Conservation (phyloP, 2,113 vertebrate genomes). For the Psilopogon haemacephalus region DNA sequence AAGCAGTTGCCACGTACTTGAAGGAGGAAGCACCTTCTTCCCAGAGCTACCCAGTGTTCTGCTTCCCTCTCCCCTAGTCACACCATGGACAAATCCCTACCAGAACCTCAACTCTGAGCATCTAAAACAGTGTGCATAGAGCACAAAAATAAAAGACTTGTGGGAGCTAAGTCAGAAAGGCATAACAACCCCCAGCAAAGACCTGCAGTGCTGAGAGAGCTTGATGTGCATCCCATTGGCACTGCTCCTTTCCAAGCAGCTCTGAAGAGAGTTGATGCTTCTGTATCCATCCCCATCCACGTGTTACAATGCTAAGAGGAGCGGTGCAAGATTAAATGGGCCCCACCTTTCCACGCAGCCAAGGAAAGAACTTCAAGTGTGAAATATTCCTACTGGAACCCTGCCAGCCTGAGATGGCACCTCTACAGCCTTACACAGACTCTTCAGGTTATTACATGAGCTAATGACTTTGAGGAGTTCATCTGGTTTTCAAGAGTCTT, state of each 20-base stretch:
- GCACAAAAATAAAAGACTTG: neutral
- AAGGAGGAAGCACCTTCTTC: neutral
- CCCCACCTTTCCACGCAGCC: constrained; percentile 51
- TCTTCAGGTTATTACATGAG: constrained; percentile 74
- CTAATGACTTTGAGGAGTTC: constrained; percentile 57
- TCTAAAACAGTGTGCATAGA: neutral
- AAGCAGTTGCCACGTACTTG: neutral
- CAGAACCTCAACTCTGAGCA: neutral
- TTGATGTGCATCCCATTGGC: neutral
- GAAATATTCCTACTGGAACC: constrained; percentile 64
- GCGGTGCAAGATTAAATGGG: constrained; percentile 6
- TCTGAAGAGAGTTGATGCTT: neutral
- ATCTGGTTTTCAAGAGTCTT: neutral
- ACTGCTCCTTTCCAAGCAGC: accelerated
- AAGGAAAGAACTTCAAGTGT: constrained; percentile 63
- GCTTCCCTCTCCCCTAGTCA: neutral
- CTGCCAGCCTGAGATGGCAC: constrained; percentile 69
- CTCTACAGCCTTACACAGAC: constrained; percentile 76
- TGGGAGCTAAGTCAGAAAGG: neutral
- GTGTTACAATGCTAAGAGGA: constrained; percentile 42
- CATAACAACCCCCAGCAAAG: neutral
- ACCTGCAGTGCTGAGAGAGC: neutral
- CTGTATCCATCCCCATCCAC: neutral
- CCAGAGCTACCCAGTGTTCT: neutral
- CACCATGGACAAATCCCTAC: neutral